Conservation (phyloP, 2,888 invertebrate species). For the Serrognathus titanus region DNA sequence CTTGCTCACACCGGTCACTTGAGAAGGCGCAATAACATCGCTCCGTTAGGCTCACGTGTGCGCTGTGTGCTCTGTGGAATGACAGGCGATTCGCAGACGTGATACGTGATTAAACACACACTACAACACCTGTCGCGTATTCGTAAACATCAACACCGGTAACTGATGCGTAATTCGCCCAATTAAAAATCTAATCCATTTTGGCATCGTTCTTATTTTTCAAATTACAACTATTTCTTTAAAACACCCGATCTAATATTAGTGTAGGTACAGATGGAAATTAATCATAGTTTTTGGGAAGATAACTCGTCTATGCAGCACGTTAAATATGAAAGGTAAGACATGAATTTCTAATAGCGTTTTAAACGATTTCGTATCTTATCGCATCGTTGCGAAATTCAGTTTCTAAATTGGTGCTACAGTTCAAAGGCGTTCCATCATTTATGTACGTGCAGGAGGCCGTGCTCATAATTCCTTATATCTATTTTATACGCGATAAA, state of each 20-base stretch:
- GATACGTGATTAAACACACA: constrained; percentile 13
- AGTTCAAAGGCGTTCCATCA: too few relatives aligned
- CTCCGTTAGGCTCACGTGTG: constrained; percentile 37
- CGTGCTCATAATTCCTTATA: background rate
- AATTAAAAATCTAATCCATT: background rate
- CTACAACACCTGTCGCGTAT: constrained; percentile 31
- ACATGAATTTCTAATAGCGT: background rate
- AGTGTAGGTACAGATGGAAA: constrained; percentile 35
- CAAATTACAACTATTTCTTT: background rate
- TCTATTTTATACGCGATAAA: constrained; percentile 9
- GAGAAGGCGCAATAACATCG: background rate
- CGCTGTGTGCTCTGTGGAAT: constrained; percentile 29
- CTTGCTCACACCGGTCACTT: background rate
- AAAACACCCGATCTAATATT: too few relatives aligned
- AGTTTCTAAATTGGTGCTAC: too few relatives aligned
- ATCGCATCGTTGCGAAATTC: too few relatives aligned
- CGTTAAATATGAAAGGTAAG: constrained; percentile 56
- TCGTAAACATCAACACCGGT: constrained; percentile 21
- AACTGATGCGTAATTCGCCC: constrained; percentile 6
- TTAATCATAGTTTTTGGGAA: constrained; percentile 54
- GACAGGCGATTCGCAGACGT: constrained; percentile 26
- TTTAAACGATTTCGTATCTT: too few relatives aligned
- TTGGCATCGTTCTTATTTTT: background rate
- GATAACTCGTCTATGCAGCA: constrained; percentile 52
- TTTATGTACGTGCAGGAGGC: background rate